Base-by-base conservation (phyloP, 2,888 invertebrate genomes). In the Nebria brevicollis region DNA sequence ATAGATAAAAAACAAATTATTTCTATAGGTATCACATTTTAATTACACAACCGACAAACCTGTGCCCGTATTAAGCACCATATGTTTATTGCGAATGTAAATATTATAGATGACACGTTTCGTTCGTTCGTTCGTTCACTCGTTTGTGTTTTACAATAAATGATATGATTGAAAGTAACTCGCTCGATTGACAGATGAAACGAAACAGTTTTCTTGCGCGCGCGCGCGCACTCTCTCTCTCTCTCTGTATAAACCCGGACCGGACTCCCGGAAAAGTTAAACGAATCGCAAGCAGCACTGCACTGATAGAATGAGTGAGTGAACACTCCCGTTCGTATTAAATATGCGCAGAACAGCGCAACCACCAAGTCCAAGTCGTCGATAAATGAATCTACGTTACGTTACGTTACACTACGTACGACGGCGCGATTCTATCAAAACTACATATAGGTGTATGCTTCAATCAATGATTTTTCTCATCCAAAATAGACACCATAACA, bases 231-330 rank as follows among this genome's bases (percentile, higher is more conserved):
- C 20, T 20, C 20, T 20, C 20, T 20, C 20, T 20, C 20, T 20
- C 20, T 20, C 0, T 72, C 75, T 34, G 25, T 64, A 65, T 75
- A 66, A 66, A 41, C 70, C 75, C 75, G 66, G 41, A 80, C 80
- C 70, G 54, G 7, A 54, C 54, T 13, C 6, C 7, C 54, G 11
- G 54, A 13, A 54, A 8, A 54, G 43, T 26, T 54, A 70, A 75
- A 79, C 75, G 75, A 80, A 75, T 70, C 80, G 80, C 80, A 75
- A 75, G 75, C 80, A 75, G 70, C 68, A 75, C 54, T 68, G 72
- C 42, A 26, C 72, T 20, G 42, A 20, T 26, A 78, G 25, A 34
- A 6, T 26, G 34, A 7, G 13, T 72, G 11, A 26, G 41, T 34
- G 73, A 34, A 34, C 73, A 73, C 43, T 73, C 15, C 43, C 73